Evolutionary conservation across 2,888 invertebrate species (phyloP).

Genomic region (Podotricha telesiphe): DNA sequence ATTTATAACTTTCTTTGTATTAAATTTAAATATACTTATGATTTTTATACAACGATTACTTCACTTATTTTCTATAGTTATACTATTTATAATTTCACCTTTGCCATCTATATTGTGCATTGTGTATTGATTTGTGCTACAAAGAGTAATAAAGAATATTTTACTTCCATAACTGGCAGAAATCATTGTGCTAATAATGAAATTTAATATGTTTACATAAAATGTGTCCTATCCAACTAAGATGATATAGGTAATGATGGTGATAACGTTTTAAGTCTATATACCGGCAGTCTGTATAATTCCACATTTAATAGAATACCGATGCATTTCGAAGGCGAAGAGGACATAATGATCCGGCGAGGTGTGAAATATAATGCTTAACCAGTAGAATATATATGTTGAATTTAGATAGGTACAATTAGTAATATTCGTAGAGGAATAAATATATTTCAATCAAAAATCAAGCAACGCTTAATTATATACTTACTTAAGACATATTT

Average conservation of each 20-base stretch:
- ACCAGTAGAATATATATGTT: neutral
- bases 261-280: neutral
- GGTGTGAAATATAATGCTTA: neutral
- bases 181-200: neutral
- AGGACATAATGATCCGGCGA: neutral
- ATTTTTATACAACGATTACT: neutral
- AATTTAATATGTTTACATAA: conserved; percentile 1
- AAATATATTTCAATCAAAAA: too few species aligned
- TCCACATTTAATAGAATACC: too few species aligned
- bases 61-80: neutral
- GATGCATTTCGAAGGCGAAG: too few species aligned
- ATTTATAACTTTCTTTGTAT: neutral
- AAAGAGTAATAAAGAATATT: too few species aligned
- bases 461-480: too few species aligned
- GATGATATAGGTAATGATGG: conserved; percentile 11
- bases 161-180: neutral
- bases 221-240: neutral
- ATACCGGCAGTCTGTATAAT: neutral
- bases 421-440: too few species aligned
- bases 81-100: too few species aligned
- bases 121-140: too few species aligned
- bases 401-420: too few species aligned
- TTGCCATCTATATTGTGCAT: too few species aligned
- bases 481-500: too few species aligned
- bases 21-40: neutral